These are phyloP conservation scores for Trinorchestia longiramus DNA, from an alignment of 1,140 invertebrate species.

Conservation along the genomic window DNA sequence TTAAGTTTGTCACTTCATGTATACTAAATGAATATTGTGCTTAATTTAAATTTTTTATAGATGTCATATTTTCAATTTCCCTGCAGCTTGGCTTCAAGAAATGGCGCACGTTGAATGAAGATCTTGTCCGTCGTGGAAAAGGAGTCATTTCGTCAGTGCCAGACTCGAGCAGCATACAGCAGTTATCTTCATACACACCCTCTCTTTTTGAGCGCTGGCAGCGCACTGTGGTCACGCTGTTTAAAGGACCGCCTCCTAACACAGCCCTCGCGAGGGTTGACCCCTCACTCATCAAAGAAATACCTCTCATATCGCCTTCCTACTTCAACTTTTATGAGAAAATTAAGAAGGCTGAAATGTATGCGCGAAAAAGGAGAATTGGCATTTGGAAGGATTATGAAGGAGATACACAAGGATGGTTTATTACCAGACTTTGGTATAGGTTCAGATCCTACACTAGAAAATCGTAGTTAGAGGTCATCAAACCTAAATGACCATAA, in stretches of 20 bases:
- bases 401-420: slow-evolving; percentile 7
- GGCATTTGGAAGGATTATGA: slow-evolving; percentile 21
- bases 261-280: slow-evolving; percentile 21
- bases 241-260: neutral
- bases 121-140: neutral
- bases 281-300: neutral
- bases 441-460: neutral
- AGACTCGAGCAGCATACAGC: neutral
- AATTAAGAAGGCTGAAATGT: neutral
- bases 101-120: slow-evolving; percentile 16
- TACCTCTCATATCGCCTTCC: neutral
- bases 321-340: slow-evolving; percentile 16
- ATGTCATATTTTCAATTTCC: neutral
- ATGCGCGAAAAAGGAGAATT: slow-evolving; percentile 1
- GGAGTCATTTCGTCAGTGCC: neutral
- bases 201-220: slow-evolving; percentile 39
- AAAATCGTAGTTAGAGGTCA: neutral
- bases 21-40: too few relatives aligned
- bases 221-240: neutral
- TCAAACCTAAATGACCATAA: too few relatives aligned
- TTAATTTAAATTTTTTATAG: neutral
- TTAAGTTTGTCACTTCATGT: too few relatives aligned
- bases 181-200: neutral
- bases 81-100: slow-evolving; percentile 16
- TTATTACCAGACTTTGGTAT: slow-evolving; percentile 2